Evolutionary conservation across 1,140 invertebrate species (phyloP).

Genomic region (Penaeus indicus): DNA sequence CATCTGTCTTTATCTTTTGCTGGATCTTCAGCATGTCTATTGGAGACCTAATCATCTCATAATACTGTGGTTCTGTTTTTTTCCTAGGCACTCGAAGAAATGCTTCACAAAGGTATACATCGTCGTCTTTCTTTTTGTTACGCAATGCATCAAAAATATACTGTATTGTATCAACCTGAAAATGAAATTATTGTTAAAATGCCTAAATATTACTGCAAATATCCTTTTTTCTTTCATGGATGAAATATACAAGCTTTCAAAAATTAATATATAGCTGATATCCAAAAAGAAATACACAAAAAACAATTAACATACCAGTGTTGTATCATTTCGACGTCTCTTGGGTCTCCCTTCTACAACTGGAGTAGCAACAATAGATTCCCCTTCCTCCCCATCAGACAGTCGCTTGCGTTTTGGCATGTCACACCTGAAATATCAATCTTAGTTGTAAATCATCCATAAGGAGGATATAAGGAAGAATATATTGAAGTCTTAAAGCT

Average conservation of each 20-base stretch:
- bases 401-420: constrained; percentile 6
- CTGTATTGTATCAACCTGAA: constrained; percentile 73
- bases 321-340: constrained; percentile 65
- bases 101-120: constrained; percentile 89
- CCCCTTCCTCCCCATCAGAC: background rate
- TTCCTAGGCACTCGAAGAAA: constrained; percentile 95
- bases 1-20: constrained; percentile 69
- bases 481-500: too few relatives aligned
- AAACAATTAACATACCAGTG: constrained; percentile 48
- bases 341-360: constrained; percentile 63
- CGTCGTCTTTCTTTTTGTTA: constrained; percentile 93
- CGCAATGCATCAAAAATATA: constrained; percentile 92
- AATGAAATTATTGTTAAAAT: background rate
- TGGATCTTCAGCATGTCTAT: constrained; percentile 71
- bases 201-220: too few relatives aligned
- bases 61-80: constrained; percentile 89
- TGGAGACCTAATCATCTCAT: constrained; percentile 72
- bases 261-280: background rate
- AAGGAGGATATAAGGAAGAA: background rate
- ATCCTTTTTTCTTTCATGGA: background rate
- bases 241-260: background rate
- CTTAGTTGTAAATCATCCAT: background rate
- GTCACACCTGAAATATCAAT: background rate
- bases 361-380: constrained; percentile 33
- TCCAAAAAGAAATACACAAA: background rate